Conservation (phyloP, 2,113 vertebrate species). For the Phrynosoma platyrhinos region DNA sequence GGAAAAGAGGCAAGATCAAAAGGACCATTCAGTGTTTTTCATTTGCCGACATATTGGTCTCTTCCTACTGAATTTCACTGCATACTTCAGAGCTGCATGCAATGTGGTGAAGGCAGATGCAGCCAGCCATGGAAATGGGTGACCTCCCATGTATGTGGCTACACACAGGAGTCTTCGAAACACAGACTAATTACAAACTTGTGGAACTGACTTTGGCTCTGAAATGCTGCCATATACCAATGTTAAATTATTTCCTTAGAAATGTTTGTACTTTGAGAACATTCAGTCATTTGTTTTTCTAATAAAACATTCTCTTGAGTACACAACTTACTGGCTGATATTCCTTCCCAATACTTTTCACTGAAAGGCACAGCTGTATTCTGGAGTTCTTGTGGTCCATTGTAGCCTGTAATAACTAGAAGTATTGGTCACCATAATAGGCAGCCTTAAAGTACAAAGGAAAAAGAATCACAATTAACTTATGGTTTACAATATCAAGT, state of each 20-base stretch:
- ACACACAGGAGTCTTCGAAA: background rate
- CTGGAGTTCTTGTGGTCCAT: background rate
- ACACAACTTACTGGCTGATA: background rate
- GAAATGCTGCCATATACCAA: slow-evolving; percentile 29
- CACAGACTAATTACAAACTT: background rate
- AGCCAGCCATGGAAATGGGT: background rate
- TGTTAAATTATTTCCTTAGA: slow-evolving; percentile 34
- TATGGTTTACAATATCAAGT: background rate
- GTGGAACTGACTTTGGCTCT: slow-evolving; percentile 41
- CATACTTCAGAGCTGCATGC: background rate
- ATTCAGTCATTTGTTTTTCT: slow-evolving; percentile 71
- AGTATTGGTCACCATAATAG: background rate
- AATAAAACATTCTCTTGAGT: slow-evolving; percentile 67
- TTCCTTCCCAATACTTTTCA: background rate
- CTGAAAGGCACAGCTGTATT: background rate
- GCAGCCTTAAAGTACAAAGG: background rate
- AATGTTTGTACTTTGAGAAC: slow-evolving; percentile 47
- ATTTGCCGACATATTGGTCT: background rate
- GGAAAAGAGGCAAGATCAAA: slow-evolving; percentile 21
- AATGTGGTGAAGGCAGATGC: background rate
- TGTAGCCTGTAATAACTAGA: background rate
- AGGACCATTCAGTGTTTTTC: background rate
- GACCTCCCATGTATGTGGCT: background rate
- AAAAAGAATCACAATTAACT: background rate
- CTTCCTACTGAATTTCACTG: background rate